phyloP scores from a whole-genome alignment of 2,888 invertebrate species.

The Bedellia somnulentella region DNA sequence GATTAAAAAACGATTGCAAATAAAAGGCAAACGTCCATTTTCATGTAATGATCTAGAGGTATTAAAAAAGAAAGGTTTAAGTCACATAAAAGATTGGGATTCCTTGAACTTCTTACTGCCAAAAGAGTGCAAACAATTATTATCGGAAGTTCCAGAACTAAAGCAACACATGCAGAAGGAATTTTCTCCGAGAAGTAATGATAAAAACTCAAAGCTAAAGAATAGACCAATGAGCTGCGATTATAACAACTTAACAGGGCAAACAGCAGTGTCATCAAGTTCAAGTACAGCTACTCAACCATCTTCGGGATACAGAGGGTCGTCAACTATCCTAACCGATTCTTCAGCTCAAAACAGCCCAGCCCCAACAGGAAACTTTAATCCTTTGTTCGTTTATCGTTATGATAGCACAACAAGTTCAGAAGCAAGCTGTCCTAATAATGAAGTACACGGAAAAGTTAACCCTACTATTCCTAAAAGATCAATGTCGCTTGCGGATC shows the following conservation, averaged over 20 bases:
- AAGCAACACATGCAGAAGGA: slow-evolving; percentile 64
- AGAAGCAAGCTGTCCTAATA: slow-evolving; percentile 70
- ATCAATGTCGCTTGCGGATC: slow-evolving; percentile 65
- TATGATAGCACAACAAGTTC: slow-evolving; percentile 78
- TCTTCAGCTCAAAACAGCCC: slow-evolving; percentile 73
- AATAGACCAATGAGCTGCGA: slow-evolving; percentile 65
- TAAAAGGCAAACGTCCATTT: slow-evolving; percentile 66
- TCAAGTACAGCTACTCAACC: slow-evolving; percentile 78
- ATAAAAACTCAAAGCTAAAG: slow-evolving; percentile 50
- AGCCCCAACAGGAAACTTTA: slow-evolving; percentile 60
- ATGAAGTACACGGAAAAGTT: slow-evolving; percentile 38
- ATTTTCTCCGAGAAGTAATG: slow-evolving; percentile 22
- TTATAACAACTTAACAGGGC: slow-evolving; percentile 54
- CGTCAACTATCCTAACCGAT: slow-evolving; percentile 79
- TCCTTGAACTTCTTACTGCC: slow-evolving; percentile 88
- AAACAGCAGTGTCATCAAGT: slow-evolving; percentile 64
- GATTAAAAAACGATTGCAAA: slow-evolving; percentile 30
- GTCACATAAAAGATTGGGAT: slow-evolving; percentile 91
- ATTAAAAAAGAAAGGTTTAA: slow-evolving; percentile 76
- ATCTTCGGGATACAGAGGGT: slow-evolving; percentile 84
- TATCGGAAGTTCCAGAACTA: slow-evolving; percentile 80
- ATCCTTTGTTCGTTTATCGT: slow-evolving; percentile 79
- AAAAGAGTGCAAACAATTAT: slow-evolving; percentile 75
- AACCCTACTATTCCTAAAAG: slow-evolving; percentile 68
- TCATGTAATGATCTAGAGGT: slow-evolving; percentile 83